Conservation (phyloP, 64 coral and sea anemone genomes). For the Stichodactyla mertensii region DNA sequence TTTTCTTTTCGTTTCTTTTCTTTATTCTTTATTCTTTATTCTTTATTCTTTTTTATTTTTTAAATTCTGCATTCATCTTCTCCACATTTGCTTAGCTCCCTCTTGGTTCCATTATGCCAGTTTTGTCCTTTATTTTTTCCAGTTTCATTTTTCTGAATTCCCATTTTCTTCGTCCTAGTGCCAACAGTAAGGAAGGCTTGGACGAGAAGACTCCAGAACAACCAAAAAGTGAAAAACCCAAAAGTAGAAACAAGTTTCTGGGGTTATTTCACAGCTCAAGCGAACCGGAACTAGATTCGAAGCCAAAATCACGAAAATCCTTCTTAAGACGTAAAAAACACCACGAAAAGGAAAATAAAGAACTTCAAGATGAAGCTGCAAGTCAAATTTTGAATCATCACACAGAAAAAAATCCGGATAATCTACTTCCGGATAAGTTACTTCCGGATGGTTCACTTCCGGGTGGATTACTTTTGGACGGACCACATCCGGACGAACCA, state of each 20-base stretch:
- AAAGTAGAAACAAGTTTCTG: background rate
- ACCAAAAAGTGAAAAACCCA: background rate
- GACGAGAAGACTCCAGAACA: background rate
- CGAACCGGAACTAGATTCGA: constrained; percentile 3
- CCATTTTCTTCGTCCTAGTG: background rate
- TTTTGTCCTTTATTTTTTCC: background rate
- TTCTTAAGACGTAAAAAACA: constrained; percentile 16
- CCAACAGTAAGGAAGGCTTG: constrained; percentile 7
- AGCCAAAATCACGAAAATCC: background rate
- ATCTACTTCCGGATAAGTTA: constrained; percentile 1
- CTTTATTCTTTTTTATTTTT: background rate
- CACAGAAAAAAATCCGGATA: background rate
- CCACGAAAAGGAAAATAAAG: background rate
- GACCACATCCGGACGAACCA: background rate
- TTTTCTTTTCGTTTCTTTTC: background rate
- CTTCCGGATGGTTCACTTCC: constrained; percentile 8
- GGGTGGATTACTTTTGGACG: background rate
- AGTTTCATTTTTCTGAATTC: constrained; percentile 7
- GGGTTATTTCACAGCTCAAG: constrained; percentile 21
- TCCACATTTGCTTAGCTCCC: background rate
- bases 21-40: background rate
- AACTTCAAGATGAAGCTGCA: background rate
- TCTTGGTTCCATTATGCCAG: background rate
- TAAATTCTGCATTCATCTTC: background rate
- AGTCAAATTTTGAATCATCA: background rate